These are phyloP conservation scores for Hyphantria cunea DNA, from an alignment of 1,140 invertebrate species.

Conservation along the genomic window DNA sequence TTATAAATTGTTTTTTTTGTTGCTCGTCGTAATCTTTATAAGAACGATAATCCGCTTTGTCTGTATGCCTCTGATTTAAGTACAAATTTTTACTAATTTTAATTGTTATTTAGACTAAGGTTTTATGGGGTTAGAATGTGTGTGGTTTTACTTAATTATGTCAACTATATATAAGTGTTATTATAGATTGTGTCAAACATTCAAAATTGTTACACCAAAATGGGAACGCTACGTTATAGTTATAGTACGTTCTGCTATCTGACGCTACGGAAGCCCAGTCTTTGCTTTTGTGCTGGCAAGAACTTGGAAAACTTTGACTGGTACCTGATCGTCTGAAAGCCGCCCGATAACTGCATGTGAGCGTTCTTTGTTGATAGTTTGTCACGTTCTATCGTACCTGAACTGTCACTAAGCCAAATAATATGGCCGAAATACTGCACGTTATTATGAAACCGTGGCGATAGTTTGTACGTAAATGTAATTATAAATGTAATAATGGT, in stretches of 20 bases:
- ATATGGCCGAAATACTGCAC: conserved; percentile 35
- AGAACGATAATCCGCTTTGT: conserved; percentile 56
- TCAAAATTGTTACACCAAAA: too few relatives aligned
- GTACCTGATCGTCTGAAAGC: conserved; percentile 26
- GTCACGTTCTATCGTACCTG: conserved; percentile 69
- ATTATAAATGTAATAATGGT: conserved; percentile 35
- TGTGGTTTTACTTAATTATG: conserved; percentile 42
- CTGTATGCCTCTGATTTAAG: conserved; percentile 75
- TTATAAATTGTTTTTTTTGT: conserved; percentile 78
- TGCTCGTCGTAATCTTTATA: conserved; percentile 63
- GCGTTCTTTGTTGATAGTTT: conserved; percentile 40
- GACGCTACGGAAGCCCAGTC: not conserved
- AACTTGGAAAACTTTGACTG: not conserved
- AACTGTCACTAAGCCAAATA: conserved; percentile 56
- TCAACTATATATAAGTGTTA: conserved; percentile 43
- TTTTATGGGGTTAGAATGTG: conserved; percentile 54
- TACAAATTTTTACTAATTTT: conserved; percentile 79
- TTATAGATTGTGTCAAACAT: conserved; percentile 49
- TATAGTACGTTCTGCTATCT: not conserved
- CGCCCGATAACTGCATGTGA: too few relatives aligned
- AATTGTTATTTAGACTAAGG: conserved; percentile 77
- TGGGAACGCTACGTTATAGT: too few relatives aligned
- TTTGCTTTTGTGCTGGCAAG: not conserved
- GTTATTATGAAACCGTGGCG: conserved; percentile 54
- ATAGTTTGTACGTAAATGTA: conserved; percentile 37